Conservation (phyloP, 2,888 invertebrate species). For the Pristionchus mayeri region DNA sequence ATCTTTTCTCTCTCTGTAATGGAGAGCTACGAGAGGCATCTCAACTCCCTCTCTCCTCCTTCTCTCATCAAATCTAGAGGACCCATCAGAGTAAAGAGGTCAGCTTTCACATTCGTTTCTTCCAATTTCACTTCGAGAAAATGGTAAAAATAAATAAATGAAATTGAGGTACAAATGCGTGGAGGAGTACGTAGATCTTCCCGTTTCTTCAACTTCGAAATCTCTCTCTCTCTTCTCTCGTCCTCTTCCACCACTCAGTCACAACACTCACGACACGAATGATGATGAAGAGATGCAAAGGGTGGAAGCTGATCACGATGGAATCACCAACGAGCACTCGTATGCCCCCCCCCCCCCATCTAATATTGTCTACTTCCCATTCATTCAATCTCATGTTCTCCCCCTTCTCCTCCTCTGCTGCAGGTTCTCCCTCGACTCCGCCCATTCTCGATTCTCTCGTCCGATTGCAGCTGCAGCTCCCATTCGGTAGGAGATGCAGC, state of each 20-base stretch:
- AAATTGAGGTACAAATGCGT: conserved; percentile 43
- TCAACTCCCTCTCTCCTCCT: neutral
- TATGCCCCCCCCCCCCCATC: no score
- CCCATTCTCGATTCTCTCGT: neutral
- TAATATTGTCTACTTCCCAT: no score
- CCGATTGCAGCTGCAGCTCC: neutral
- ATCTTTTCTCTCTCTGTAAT: neutral
- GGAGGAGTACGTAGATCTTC: conserved; percentile 46
- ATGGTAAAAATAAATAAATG: neutral
- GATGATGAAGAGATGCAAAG: neutral
- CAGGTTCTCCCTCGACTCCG: conserved; percentile 24
- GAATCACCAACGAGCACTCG: no score
- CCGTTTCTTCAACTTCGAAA: conserved; percentile 35
- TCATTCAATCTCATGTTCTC: neutral
- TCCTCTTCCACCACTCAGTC: neutral
- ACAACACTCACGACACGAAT: neutral
- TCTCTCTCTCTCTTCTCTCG: neutral
- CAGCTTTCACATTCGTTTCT: no score
- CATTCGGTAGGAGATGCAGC: neutral
- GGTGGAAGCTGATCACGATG: neutral
- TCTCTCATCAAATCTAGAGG: neutral
- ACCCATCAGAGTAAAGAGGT: conserved; percentile 47
- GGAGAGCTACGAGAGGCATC: conserved; percentile 38
- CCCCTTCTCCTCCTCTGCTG: neutral
- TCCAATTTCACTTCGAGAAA: no score